Base-by-base conservation (phyloP, 2,888 invertebrate species). In the Dexiosoma caninum region DNA sequence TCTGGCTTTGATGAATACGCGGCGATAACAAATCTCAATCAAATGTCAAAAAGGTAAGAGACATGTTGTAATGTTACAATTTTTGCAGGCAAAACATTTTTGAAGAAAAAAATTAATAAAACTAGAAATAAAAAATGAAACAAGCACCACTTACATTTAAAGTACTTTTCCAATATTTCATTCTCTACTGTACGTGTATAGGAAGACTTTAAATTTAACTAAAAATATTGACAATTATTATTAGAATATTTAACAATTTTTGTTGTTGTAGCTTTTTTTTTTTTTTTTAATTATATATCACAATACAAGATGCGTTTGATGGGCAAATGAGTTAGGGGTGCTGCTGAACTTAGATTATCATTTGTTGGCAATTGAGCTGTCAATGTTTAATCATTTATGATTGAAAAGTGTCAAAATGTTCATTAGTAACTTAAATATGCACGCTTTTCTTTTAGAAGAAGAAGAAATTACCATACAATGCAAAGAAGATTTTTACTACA, bases 1-100 rank as follows among this genome's bases (percentile, higher is more conserved):
- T 71, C 67, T 78, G 81, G 62, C 85, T 87, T 85, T 86, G 86
- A 88, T 87, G 88, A 86, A 86, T 86, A 85, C 85, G 78, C 80
- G 79, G 77, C 83, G 87, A 81, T 81, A 81, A 89, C 89, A 89
- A 89, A 89, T 89, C 89, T 89, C 89, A 89, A 89, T 89, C 89
- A 89, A 89, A 89, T 88, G 89, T 89, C 89, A 89, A 88, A 89
- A 89, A 89, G 88, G 89, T 88, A 89, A 88, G 88, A 87, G 88
- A 86, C 88, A 87, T 84, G 86, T 84, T 88, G 87, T 86, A 88
- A 88, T 88, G 87, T 87, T 88, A 86, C 88, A 88, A 86, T 87
- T 86, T 86, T 88, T 85, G 85, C 87, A 85, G 86, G 59, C 59
- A 59, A 57, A 32, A n/a, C n/a, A 66, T 21, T 62, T 19, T 62